A percentile compares a stretch with the other conserved stretches of the same genome.
These are phyloP conservation scores for Gastracanthus pulcherrimus DNA, from an alignment of 2,888 invertebrate species.

Conservation along the genomic window DNA sequence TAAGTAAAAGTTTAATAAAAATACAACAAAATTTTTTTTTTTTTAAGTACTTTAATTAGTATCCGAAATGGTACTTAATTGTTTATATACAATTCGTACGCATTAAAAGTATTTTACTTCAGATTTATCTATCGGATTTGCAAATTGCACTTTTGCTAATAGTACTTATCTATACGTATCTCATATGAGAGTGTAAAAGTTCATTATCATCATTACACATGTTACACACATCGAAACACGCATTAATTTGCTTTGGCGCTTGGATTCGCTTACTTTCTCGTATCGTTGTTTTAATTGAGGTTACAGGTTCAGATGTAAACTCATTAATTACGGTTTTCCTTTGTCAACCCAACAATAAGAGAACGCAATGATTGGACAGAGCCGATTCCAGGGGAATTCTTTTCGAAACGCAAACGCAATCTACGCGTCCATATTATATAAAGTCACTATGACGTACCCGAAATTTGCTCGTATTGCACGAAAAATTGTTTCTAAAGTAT, in stretches of 20 bases:
- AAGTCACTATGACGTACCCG: slow-evolving; percentile 56
- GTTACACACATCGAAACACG: slow-evolving; percentile 25
- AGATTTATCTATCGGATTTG: slow-evolving; percentile 5
- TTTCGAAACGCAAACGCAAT: not conserved
- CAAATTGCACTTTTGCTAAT: slow-evolving; percentile 14
- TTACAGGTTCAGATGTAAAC: slow-evolving; percentile 36
- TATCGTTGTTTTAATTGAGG: slow-evolving; percentile 43
- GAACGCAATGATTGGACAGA: not conserved
- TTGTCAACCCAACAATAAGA: not conserved
- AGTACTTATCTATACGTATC: slow-evolving; percentile 27
- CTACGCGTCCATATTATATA: not conserved
- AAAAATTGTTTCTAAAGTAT: not conserved
- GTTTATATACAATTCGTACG: not conserved
- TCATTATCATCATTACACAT: slow-evolving; percentile 18
- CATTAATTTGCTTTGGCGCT: slow-evolving; percentile 44
- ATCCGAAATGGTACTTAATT: not conserved
- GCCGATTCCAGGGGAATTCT: not conserved
- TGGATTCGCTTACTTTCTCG: not conserved
- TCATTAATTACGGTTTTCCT: slow-evolving; percentile 16
- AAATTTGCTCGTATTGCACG: slow-evolving; percentile 36
- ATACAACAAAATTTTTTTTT: too few species aligned
- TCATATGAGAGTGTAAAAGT: slow-evolving; percentile 2
- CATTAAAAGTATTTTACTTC: not conserved
- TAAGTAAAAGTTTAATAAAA: too few species aligned
- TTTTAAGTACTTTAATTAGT: slow-evolving; percentile 16